Percentiles rank a stretch among this genome's conserved stretches.
phyloP scores from a whole-genome alignment of 2,113 vertebrate genomes.

The Dendrocopos noguchii region DNA sequence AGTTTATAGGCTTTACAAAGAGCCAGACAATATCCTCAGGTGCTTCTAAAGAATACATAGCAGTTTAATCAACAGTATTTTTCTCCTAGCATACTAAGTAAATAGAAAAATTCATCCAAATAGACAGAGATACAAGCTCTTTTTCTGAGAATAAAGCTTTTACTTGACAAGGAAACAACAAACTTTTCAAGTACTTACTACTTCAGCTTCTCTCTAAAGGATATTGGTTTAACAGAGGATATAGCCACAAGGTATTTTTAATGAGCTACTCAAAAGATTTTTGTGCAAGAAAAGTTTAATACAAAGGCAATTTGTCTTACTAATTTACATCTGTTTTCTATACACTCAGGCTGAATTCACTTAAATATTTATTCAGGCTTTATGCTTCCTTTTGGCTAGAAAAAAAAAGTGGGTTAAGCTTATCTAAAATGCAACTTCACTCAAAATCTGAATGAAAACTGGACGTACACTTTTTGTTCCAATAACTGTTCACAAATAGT shows the following conservation, averaged over 20 bases:
- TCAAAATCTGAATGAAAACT: background rate
- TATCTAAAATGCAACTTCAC: conserved; percentile 8
- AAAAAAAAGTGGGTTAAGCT: conserved; percentile 41
- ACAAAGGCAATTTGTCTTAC: conserved; percentile 50
- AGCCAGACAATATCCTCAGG: background rate
- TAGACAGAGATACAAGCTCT: background rate
- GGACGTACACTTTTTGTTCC: background rate
- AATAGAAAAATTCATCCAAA: background rate
- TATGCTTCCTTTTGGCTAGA: conserved; percentile 35
- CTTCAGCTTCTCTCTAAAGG: background rate
- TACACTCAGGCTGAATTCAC: conserved; percentile 10
- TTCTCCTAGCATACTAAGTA: background rate
- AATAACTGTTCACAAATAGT: background rate
- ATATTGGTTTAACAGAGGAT: conserved; percentile 20
- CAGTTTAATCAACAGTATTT: background rate
- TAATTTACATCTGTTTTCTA: conserved; percentile 57
- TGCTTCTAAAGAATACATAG: background rate
- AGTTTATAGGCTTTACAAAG: background rate
- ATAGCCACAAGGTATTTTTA: conserved; percentile 50
- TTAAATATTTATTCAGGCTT: conserved; percentile 56
- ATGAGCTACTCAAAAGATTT: conserved; percentile 21
- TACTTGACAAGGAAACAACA: background rate
- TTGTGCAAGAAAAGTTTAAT: conserved; percentile 27
- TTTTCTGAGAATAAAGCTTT: background rate
- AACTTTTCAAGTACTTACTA: conserved; percentile 5